Evolutionary conservation across 2,797 vertebrate species (phyloP), one percentile per base, ranked within the genome.

Genomic region (Xiphorhynchus erythropygius): DNA sequence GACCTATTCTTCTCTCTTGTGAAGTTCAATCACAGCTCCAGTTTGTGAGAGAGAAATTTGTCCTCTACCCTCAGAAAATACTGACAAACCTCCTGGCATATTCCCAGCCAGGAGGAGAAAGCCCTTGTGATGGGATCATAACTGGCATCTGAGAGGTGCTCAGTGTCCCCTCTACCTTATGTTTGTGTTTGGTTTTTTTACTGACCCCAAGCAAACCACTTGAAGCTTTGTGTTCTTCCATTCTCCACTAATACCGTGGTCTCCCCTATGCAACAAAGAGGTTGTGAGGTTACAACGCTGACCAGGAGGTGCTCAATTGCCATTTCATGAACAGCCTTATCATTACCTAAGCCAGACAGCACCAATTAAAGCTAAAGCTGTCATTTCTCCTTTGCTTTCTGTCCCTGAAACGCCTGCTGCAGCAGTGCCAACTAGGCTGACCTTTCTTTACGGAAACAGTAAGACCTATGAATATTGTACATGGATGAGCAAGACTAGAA

Each of bases 391-490:
- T 82, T 22, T 67, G 19, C 42, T 49, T 33, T 59, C 75, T 53
- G 19, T 50, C 64, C 70, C 85, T 35, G 39, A 91, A 89, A 82
- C 2, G 41, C 30, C 35, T 90, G 32, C 57, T 87, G 62, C 67
- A 89, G 84, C 79, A 77, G 25, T 17, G 55, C 70, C 90, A 95
- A 39, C 74, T 21, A 84, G 30, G 28, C 63, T 90, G 92, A 92
- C 82, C 77, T 63, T 90, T 92, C 84, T 64, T 77, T 89, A 87
- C 35, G 30, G 6, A 70, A 89, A 33, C 60, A 88, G n/a, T 63
- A 90, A 90, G 55, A 77, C 35, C 75, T 71, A 22, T 16, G 63
- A 93, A 79, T 87, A 92, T 69, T 77, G 59, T 55, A 49, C 63
- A 13, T 7, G 55, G 55, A 92, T 44, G 49, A 91, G 50, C 68